phyloP scores from a whole-genome alignment of 64 coral and sea anemone genomes.

The Montipora cactus region DNA sequence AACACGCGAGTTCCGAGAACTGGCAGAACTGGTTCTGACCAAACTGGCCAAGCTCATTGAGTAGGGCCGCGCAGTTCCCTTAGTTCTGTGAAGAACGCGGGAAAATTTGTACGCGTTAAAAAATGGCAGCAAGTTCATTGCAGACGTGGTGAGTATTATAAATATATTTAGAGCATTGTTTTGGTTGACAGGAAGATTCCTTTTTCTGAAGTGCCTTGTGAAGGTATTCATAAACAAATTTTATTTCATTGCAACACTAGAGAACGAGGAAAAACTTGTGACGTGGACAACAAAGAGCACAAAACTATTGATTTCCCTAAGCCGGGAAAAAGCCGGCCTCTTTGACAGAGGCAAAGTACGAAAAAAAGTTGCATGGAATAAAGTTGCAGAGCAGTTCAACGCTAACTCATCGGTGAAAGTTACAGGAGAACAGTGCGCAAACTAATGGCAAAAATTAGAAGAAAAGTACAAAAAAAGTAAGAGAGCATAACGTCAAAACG shows the following conservation, averaged over 20 bases:
- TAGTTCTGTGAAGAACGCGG: background rate
- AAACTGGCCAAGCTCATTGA: too few species aligned
- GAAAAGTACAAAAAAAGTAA: constrained; percentile 18
- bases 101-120: background rate
- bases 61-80: too few species aligned
- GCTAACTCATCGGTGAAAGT: too few species aligned
- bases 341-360: background rate
- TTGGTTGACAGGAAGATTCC: background rate
- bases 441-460: constrained; percentile 21
- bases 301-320: constrained; percentile 21
- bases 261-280: background rate
- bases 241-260: background rate
- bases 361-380: constrained; percentile 2
- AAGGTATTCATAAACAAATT: background rate
- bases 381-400: background rate
- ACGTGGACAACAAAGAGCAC: constrained; percentile 14
- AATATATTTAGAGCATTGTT: background rate
- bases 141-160: too few species aligned
- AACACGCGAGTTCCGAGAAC: too few species aligned
- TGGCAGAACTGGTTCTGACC: too few species aligned
- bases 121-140: background rate
- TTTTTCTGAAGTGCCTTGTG: background rate
- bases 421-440: constrained; percentile 33
- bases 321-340: background rate
- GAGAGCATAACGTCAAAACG: constrained; percentile 26